phyloP scores from a whole-genome alignment of 2,888 invertebrate genomes.

The Catonia carolina region DNA sequence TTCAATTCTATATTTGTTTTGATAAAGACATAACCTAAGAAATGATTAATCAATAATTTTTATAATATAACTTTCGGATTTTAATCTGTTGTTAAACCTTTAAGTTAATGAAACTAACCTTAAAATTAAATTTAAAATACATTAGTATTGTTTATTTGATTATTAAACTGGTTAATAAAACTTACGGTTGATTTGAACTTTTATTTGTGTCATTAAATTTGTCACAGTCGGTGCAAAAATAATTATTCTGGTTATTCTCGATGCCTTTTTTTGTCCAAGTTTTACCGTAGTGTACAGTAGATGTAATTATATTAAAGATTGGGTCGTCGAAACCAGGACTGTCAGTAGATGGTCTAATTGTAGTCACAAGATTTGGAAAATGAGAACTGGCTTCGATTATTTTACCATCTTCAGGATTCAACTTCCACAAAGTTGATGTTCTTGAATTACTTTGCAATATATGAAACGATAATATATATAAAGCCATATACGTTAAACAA shows the following conservation, averaged over 20 bases:
- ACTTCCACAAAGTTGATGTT: conserved; percentile 75
- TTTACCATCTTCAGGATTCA: conserved; percentile 68
- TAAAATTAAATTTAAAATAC: no score
- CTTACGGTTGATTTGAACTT: no score
- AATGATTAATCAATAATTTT: no score
- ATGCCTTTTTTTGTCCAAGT: conserved; percentile 60
- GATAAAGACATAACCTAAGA: no score
- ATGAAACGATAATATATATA: conserved; percentile 65
- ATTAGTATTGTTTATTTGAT: no score
- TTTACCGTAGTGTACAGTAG: conserved; percentile 59
- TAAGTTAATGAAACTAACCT: no score
- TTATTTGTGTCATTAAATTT: neutral
- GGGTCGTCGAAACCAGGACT: conserved; percentile 54
- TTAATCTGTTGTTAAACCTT: no score
- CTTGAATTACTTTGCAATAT: conserved; percentile 70
- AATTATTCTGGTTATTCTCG: conserved; percentile 44
- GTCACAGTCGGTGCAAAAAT: conserved; percentile 54
- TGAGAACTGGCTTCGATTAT: conserved; percentile 57
- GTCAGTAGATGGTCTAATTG: conserved; percentile 35
- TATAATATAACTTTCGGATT: no score
- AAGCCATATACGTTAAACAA: conserved; percentile 55
- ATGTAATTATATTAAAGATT: conserved; percentile 67
- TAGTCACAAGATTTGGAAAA: conserved; percentile 47
- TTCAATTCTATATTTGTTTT: no score
- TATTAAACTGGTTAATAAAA: no score